These are phyloP conservation scores for Mactromeris polynyma DNA, from an alignment of 2,888 invertebrate genomes.

Conservation along the genomic window DNA sequence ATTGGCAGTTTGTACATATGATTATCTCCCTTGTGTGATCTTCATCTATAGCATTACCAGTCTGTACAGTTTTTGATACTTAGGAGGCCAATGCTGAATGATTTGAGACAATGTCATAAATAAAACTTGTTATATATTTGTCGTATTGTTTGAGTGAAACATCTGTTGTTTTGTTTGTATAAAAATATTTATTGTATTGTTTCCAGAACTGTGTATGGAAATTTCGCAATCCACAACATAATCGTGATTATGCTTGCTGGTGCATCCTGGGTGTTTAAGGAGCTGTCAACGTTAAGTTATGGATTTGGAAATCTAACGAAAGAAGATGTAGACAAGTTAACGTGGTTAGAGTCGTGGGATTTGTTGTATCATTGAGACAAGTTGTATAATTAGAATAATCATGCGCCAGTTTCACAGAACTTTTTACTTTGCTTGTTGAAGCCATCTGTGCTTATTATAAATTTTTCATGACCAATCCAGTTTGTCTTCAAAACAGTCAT, in stretches of 20 bases:
- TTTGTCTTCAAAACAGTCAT: no score
- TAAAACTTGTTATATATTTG: no score
- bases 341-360: slow-evolving; percentile 83
- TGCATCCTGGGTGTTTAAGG: slow-evolving; percentile 74
- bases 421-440: neutral
- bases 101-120: no score
- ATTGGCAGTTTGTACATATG: slow-evolving; percentile 87
- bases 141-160: no score
- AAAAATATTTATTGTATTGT: no score
- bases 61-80: no score
- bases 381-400: neutral
- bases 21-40: no score
- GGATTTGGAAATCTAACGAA: slow-evolving; percentile 72
- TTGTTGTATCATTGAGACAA: slow-evolving; percentile 73
- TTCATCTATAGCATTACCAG: no score
- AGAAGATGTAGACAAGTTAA: slow-evolving; percentile 74
- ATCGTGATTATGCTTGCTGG: slow-evolving; percentile 70
- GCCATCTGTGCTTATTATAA: neutral
- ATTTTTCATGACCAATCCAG: no score
- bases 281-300: slow-evolving; percentile 75
- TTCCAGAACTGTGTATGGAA: slow-evolving; percentile 68
- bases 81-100: no score
- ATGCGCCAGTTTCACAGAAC: neutral
- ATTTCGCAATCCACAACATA: slow-evolving; percentile 65
- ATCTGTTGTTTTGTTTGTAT: no score